Base-by-base conservation (phyloP, 2,888 invertebrate species). In the Stegana nigrithorax region DNA sequence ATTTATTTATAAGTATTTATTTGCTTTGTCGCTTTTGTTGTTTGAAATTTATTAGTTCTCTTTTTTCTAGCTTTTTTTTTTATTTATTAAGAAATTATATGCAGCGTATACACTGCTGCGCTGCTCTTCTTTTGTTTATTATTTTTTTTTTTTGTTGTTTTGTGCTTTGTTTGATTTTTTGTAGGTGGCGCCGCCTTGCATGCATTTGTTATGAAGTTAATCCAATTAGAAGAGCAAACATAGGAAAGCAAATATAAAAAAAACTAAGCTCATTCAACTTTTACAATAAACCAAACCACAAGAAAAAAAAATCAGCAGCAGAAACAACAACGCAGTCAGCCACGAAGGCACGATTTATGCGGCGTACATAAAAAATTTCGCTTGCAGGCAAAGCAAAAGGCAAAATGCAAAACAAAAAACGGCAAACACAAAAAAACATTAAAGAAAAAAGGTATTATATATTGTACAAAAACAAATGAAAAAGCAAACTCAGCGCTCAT, bases 301-400 rank as follows among this genome's bases (percentile, higher is more conserved):
- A 26, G 26, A 36, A 19, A 51, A 39, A 5, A 4, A 39, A 10
- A n/a, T 39, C n/a, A 39, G 7, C 55, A 60, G 8, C 23, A 47
- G n/a, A 36, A 25, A 7, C 17, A 26, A 29, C 21, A 8, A 55
- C 6, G n/a, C n/a, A n/a, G n/a, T n/a, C n/a, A 55, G 17, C 21
- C 55, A 55, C 50, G 23, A 47, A 59, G 36, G 66, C 75, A 75
- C 79, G 75, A 75, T 70, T 77, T 78, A 68, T n/a, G n/a, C n/a
- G n/a, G 71, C 73, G 73, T 71, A 73, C 62, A 71, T 67, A 77
- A 77, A 73, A 65, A 69, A 73, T 65, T 73, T 70, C 65, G 80
- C 78, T 73, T 57, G 67, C 61, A 72, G 80, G 70, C 69, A 67
- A 68, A 69, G 39, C n/a, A n/a, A n/a, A n/a, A n/a, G n/a, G n/a